Conservation (phyloP, 1,140 invertebrate genomes). For the Lasioglossum baleicum region DNA sequence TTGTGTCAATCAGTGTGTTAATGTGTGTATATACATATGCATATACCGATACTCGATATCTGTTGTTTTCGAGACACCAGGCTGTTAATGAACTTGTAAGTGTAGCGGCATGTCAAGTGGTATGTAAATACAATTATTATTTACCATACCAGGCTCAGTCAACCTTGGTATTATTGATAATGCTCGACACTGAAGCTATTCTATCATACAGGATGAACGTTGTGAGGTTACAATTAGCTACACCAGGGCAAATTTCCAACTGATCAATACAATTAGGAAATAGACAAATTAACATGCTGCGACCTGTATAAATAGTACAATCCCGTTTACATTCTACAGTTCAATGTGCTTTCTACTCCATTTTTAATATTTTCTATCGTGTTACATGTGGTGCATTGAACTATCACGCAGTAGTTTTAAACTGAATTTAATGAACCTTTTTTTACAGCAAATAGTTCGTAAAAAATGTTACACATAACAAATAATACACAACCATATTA, state of each 20-base stretch:
- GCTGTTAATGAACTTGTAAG: conserved; percentile 21
- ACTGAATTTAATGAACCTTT: too few species aligned
- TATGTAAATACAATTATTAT: conserved; percentile 32
- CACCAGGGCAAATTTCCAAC: not conserved
- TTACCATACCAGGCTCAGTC: conserved; percentile 23
- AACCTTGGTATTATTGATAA: not conserved
- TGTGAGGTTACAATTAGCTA: not conserved
- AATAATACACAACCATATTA: too few species aligned
- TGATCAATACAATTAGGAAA: not conserved
- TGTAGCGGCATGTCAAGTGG: conserved; percentile 4
- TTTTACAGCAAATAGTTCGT: too few species aligned
- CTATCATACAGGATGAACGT: not conserved
- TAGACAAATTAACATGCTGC: not conserved
- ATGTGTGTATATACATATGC: not conserved
- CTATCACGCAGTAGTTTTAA: too few species aligned
- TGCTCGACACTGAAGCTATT: not conserved
- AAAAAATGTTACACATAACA: too few species aligned
- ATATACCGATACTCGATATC: not conserved
- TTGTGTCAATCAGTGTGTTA: not conserved
- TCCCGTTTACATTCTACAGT: too few species aligned
- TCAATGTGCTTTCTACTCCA: too few species aligned
- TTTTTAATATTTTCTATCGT: too few species aligned
- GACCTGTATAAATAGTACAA: too few species aligned
- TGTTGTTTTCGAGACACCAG: conserved; percentile 27
- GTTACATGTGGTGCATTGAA: too few species aligned